Percentiles rank a stretch among this genome's conserved stretches.
Evolutionary conservation across 2,888 invertebrate genomes (phyloP).

Genomic region (Euzetes globulus): DNA sequence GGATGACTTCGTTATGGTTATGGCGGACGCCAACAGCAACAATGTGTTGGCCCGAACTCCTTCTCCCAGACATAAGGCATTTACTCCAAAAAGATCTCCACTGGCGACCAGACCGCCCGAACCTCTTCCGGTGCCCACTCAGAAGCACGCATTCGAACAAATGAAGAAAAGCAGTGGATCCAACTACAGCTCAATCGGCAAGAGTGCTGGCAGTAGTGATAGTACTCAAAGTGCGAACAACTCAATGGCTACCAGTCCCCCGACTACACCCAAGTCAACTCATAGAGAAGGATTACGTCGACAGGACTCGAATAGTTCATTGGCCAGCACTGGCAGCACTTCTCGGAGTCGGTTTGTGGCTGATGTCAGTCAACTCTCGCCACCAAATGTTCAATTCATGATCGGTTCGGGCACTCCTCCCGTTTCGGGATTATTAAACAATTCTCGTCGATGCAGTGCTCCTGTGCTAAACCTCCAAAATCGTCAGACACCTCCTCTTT

Average conservation of each 20-base stretch:
- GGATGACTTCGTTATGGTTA: conserved; percentile 34
- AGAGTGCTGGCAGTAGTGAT: neutral
- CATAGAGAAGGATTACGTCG: conserved; percentile 3
- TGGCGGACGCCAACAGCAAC: conserved; percentile 14
- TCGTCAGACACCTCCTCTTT: neutral
- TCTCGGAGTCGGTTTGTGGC: conserved; percentile 33
- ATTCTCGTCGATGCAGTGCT: conserved; percentile 25
- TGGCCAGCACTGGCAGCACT: conserved; percentile 12
- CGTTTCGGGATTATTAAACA: neutral
- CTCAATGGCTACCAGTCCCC: conserved; percentile 30
- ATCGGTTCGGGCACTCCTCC: conserved; percentile 36
- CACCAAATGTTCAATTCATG: conserved; percentile 43
- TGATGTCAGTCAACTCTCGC: conserved; percentile 38
- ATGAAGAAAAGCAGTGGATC: conserved; percentile 45
- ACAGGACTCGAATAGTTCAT: conserved; percentile 25
- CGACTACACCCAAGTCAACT: conserved; percentile 19
- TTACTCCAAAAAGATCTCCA: neutral
- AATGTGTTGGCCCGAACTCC: neutral
- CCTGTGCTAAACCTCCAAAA: conserved; percentile 9
- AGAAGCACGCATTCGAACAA: conserved; percentile 53
- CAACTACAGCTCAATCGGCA: conserved; percentile 18
- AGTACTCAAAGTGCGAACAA: neutral
- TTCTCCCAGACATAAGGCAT: neutral
- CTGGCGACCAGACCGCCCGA: conserved; percentile 47
- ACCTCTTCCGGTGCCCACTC: conserved; percentile 67